These are phyloP conservation scores for Magallana nippona DNA, from an alignment of 2,888 invertebrate species.

Conservation along the genomic window DNA sequence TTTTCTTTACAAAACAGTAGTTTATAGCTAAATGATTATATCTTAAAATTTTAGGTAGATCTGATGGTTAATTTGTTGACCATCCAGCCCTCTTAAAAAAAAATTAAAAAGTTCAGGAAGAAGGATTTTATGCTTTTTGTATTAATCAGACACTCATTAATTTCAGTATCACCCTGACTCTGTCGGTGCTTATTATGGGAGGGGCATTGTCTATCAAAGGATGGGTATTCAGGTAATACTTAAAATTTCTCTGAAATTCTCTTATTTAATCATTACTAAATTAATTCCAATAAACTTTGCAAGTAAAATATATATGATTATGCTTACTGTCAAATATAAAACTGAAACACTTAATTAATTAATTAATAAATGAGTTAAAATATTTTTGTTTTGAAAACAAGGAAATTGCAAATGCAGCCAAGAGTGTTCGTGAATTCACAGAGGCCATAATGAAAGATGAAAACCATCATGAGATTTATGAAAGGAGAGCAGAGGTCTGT, in stretches of 20 bases:
- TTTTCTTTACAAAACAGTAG: too few species aligned
- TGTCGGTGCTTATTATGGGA: conserved; percentile 68
- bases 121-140: not conserved
- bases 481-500: conserved; percentile 68
- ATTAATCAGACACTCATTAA: not conserved
- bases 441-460: conserved; percentile 63
- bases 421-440: conserved; percentile 66
- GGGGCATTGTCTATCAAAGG: conserved; percentile 70
- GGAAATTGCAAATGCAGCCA: conserved; percentile 59
- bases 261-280: too few species aligned
- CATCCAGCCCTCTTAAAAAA: too few species aligned
- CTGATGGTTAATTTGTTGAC: too few species aligned
- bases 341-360: too few species aligned
- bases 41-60: too few species aligned
- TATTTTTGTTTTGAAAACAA: conserved; percentile 46
- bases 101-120: not conserved
- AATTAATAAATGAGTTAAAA: not conserved
- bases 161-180: conserved; percentile 60
- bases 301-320: too few species aligned
- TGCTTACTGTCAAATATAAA: too few species aligned
- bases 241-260: not conserved
- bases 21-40: too few species aligned
- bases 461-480: conserved; percentile 63
- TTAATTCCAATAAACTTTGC: too few species aligned
- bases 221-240: conserved; percentile 66